A percentile compares a stretch with the other conserved stretches of the same genome.
These are phyloP conservation scores for Trichogramma pretiosum DNA, from an alignment of 1,140 invertebrate genomes.

Conservation along the genomic window DNA sequence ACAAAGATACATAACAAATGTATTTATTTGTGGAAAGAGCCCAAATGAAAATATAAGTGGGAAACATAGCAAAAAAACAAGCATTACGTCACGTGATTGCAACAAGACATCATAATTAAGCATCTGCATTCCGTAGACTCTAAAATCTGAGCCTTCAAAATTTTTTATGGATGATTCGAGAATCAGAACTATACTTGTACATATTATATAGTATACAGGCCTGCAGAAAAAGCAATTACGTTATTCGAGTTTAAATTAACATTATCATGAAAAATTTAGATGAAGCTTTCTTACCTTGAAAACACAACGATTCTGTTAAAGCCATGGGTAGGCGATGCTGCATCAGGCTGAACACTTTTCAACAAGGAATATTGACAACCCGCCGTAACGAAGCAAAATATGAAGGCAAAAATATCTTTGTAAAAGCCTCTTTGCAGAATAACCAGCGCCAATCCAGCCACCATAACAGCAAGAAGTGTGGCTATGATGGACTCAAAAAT, in stretches of 20 bases:
- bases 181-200: conserved; percentile 63
- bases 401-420: conserved; percentile 83
- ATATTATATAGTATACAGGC: conserved; percentile 91
- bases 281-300: conserved; percentile 40
- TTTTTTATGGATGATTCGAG: conserved; percentile 49
- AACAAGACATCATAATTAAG: conserved; percentile 59
- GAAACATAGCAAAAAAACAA: conserved; percentile 80
- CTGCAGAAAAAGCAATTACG: conserved; percentile 33
- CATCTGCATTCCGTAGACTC: conserved; percentile 69
- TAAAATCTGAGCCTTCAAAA: conserved; percentile 44
- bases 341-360: conserved; percentile 98
- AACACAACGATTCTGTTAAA: conserved; percentile 95
- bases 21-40: conserved; percentile 93
- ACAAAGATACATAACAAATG: conserved; percentile 87
- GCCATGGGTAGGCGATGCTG: conserved; percentile 94
- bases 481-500: conserved; percentile 77
- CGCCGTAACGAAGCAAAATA: conserved; percentile 95
- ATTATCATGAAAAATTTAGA: neutral
- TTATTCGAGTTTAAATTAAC: neutral
- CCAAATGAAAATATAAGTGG: conserved; percentile 90
- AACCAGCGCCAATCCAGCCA: conserved; percentile 75
- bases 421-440: conserved; percentile 81
- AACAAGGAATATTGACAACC: conserved; percentile 95
- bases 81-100: conserved; percentile 61
- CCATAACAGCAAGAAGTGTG: conserved; percentile 74